A percentile compares a stretch with the other conserved stretches of the same genome.
Evolutionary conservation across 2,797 vertebrate species (phyloP).

Genomic region (Anabacerthia variegaticeps): DNA sequence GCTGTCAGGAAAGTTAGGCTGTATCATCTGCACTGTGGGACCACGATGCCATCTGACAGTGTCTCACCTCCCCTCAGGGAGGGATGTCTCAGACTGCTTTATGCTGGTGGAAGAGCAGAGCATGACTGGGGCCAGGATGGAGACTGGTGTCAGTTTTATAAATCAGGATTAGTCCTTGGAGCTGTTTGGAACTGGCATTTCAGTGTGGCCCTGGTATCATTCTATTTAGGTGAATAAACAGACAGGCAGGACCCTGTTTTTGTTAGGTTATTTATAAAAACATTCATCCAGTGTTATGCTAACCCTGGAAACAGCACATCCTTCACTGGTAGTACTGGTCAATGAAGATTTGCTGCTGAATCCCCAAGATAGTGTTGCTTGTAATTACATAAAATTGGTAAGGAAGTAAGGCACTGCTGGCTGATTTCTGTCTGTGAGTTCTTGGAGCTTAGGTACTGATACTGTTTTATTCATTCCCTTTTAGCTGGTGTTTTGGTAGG

Average conservation of each 20-base stretch:
- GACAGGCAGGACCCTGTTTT: neutral
- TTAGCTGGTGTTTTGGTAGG: neutral
- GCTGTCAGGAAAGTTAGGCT: neutral
- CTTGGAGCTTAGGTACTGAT: neutral
- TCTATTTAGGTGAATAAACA: neutral
- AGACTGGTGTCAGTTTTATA: neutral
- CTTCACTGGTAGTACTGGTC: neutral
- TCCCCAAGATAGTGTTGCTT: conserved; percentile 9
- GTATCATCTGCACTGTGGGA: neutral
- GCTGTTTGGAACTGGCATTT: neutral
- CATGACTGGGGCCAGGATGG: neutral
- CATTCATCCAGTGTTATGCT: neutral
- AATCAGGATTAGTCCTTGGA: neutral
- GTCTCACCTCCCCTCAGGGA: neutral
- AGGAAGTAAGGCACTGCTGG: neutral
- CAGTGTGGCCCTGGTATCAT: neutral
- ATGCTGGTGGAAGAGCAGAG: neutral
- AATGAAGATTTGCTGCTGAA: conserved; percentile 35
- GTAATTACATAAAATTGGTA: neutral
- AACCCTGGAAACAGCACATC: neutral
- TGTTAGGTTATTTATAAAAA: neutral
- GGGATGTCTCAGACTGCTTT: neutral
- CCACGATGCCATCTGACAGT: neutral
- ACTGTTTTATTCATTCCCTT: neutral
- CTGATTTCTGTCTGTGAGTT: neutral